Conservation (phyloP, 35 echinoderm and acorn worm species). For the Apostichopus californicus region DNA sequence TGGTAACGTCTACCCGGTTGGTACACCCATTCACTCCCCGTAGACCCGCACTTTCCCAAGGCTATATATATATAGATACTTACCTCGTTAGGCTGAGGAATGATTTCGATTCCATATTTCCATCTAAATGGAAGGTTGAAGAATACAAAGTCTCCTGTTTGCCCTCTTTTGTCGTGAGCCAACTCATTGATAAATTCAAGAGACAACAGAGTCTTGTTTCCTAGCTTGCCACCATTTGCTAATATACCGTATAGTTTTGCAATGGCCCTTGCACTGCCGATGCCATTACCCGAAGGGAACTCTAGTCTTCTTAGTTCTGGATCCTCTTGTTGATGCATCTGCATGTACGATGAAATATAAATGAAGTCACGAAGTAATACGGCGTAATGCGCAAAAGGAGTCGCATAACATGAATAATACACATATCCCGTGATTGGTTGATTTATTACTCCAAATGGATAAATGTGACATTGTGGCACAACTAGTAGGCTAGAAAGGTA, state of each 20-base stretch:
- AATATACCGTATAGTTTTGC: slow-evolving; percentile 78
- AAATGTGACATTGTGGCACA: too few relatives aligned
- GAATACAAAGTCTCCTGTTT: background rate
- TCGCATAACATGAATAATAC: too few relatives aligned
- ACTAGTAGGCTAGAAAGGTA: too few relatives aligned
- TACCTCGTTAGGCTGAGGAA: background rate
- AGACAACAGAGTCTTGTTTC: slow-evolving; percentile 20
- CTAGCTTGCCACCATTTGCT: slow-evolving; percentile 57
- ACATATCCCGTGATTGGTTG: too few relatives aligned
- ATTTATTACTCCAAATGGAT: too few relatives aligned
- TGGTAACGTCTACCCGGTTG: too few relatives aligned
- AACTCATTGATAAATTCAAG: background rate
- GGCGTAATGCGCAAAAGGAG: too few relatives aligned
- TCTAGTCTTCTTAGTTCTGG: background rate
- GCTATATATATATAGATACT: background rate
- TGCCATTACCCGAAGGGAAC: slow-evolving; percentile 62
- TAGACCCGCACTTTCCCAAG: too few relatives aligned
- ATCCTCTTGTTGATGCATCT: background rate
- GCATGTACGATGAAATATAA: background rate
- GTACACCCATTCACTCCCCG: too few relatives aligned
- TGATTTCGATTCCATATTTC: slow-evolving; percentile 29
- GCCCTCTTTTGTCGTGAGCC: background rate
- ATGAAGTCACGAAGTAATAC: background rate
- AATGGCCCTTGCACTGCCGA: slow-evolving; percentile 64
- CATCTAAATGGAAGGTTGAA: background rate